Base-by-base conservation (phyloP, 2,888 invertebrate genomes). In the Cryptus viduatorius region DNA sequence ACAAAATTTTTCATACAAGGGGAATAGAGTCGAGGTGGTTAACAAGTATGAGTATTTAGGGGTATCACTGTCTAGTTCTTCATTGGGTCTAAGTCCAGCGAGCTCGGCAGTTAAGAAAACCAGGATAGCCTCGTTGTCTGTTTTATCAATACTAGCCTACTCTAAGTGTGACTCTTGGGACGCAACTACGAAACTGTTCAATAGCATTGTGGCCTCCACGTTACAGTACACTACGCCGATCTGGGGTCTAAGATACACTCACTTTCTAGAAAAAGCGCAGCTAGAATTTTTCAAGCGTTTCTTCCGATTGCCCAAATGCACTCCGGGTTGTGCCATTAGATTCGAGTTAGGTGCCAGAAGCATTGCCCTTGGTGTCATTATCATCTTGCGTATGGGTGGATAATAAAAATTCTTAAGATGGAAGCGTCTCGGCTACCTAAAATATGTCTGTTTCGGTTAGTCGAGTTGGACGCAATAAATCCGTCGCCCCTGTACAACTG, bases 1-100 rank as follows among this genome's bases (percentile, higher is more conserved):
- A n/a, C 29, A 44, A 56, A 73, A 61, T 24, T 65, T 73, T 53
- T 12, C 46, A 76, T 82, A 67, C 50, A 68, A 69, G n/a, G 73
- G 81, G 3, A n/a, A 72, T 16, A 29, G 29, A 3, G 82, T 87
- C 53, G 84, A 86, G 31, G 78, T 81, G 10, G 86, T 87, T 31
- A 76, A 73, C 3, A 50, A 37, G 29, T 77, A 69, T 37, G 48
- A 29, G 14, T 78, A 78, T 61, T 61, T 82, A 5, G 78, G 71
- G 0, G 68, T 69, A 4, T 31, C 56, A n/a, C 44, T 78, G 31
- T 69, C 77, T n/a, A 48, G 48, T 53, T 82, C 82, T 14, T 68
- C 68, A 29, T 46, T 68, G 7, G 77, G 82, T 24, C 19, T 19
- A 8, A 19, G 46, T 4, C 48, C 84, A 4, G 44, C 61, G 14